Conservation (phyloP, 2,888 invertebrate genomes). For the Rapana venosa region DNA sequence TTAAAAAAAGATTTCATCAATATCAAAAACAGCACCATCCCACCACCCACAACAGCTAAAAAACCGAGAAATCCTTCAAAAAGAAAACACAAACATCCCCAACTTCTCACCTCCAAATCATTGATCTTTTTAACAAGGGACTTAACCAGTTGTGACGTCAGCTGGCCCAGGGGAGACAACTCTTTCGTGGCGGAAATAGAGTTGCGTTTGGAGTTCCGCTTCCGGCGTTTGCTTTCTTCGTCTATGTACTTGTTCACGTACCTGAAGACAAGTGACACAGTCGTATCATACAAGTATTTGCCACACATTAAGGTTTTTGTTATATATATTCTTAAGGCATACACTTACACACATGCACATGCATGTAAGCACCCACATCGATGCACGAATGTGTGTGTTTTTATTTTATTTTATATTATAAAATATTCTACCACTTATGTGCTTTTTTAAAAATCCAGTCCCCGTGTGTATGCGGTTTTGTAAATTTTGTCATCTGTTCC, state of each 20-base stretch:
- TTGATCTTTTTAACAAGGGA: constrained; percentile 28
- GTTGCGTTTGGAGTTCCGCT: constrained; percentile 34
- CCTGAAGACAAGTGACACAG: background rate
- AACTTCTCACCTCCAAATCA: constrained; percentile 26
- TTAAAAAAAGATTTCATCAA: background rate
- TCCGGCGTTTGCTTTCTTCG: background rate
- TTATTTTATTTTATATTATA: no score
- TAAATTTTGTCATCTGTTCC: no score
- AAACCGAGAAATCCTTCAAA: no score
- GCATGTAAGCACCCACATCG: background rate
- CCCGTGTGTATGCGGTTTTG: no score
- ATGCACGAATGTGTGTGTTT: background rate
- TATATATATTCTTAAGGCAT: background rate
- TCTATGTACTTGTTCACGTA: constrained; percentile 40
- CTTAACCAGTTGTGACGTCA: background rate
- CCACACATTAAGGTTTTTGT: background rate
- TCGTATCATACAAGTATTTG: background rate
- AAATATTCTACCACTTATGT: no score
- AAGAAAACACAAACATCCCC: background rate
- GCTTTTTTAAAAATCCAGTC: no score
- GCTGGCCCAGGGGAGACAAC: background rate
- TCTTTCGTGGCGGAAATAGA: background rate
- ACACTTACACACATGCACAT: background rate
- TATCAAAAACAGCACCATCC: background rate
- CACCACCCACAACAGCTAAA: background rate